Evolutionary conservation across 1,140 invertebrate species (phyloP).

Genomic region (Eubasilissa regina): DNA sequence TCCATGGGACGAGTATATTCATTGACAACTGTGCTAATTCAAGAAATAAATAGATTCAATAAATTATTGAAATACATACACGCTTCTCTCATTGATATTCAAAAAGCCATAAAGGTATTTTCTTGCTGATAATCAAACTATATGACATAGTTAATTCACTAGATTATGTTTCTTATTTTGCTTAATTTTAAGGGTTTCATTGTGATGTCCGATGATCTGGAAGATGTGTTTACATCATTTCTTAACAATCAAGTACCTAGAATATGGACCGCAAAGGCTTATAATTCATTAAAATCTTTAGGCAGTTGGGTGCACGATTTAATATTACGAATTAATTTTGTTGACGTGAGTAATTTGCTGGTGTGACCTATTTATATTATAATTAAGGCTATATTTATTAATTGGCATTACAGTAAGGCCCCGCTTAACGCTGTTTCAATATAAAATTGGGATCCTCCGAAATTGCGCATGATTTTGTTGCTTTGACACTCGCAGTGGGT

Average conservation of each 20-base stretch:
- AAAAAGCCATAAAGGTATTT: slow-evolving; percentile 83
- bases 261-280: slow-evolving; percentile 86
- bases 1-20: slow-evolving; percentile 81
- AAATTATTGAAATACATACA: slow-evolving; percentile 82
- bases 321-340: slow-evolving; percentile 83
- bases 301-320: slow-evolving; percentile 89
- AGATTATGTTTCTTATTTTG: neutral
- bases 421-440: too few species aligned
- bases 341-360: slow-evolving; percentile 70
- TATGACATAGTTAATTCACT: too few species aligned
- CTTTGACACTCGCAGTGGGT: too few species aligned
- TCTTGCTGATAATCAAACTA: too few species aligned
- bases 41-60: slow-evolving; percentile 91
- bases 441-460: too few species aligned
- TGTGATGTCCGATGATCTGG: slow-evolving; percentile 90
- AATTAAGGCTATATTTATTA: neutral
- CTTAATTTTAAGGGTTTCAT: slow-evolving; percentile 77
- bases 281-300: slow-evolving; percentile 89
- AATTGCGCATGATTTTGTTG: too few species aligned
- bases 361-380: too few species aligned
- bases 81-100: slow-evolving; percentile 80
- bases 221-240: slow-evolving; percentile 84
- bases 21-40: slow-evolving; percentile 86
- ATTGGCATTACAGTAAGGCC: too few species aligned
- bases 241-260: slow-evolving; percentile 86